Base-by-base conservation (phyloP, 2,888 invertebrate genomes). In the Chouioia cunea region DNA sequence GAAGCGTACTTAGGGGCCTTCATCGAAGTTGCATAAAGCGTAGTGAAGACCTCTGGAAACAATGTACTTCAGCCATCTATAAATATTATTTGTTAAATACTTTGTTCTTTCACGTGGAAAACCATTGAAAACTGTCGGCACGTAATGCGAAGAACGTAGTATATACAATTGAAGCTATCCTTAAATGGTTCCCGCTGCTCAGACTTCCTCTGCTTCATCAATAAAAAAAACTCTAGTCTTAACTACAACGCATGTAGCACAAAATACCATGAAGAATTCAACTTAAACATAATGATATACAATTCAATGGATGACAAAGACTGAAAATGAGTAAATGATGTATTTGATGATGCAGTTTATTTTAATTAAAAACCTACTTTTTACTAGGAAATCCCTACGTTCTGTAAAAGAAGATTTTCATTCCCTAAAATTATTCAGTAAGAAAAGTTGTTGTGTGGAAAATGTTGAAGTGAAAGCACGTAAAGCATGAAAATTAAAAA, bases 141-240 rank as follows among this genome's bases (percentile, higher is more conserved):
- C 62, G 62, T 46, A 53, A 36, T 20, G n/a, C 63, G 36, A 58
- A 22, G 58, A 46, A 44, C 15, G 4, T 15, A 27, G 10, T 52
- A 56, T 64, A n/a, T 60, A 60, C 57, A 65, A 52, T 68, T 57
- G 68, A 62, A 65, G 65, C 46, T 71, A 65, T 73, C 71, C 71
- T 73, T 71, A 73, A 73, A 71, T 71, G 71, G 74, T 77, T 77
- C 75, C 77, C 77, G 76, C 77, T 77, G 77, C 77, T 76, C 76
- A 75, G 74, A 77, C 76, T 76, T 76, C 76, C 73, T 77, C 75
- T 77, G 73, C 73, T 65, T 73, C 70, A 73, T 47, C 53, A 73
- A 62, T 70, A 64, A 70, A 56, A 70, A 46, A 60, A 36, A 10
- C 36, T 36, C 6, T 36, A 10, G 68, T 23, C 63, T 60, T 71